Conservation (phyloP, 2,797 vertebrate species). For the Clamator glandarius region DNA sequence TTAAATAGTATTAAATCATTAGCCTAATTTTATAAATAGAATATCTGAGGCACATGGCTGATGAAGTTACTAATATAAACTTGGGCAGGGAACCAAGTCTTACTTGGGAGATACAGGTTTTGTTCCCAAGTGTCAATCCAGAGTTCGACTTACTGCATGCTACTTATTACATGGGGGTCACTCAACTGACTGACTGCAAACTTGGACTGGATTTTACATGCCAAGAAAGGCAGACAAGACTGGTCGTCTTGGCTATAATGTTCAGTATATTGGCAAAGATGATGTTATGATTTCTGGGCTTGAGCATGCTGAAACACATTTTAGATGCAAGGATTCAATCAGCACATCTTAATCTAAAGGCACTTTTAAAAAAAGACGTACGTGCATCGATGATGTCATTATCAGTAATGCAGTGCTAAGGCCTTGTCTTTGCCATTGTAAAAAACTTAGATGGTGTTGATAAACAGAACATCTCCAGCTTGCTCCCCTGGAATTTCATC, state of each 20-base stretch:
- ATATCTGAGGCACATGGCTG: not conserved
- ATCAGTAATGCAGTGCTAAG: not conserved
- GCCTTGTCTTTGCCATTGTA: not conserved
- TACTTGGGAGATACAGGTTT: not conserved
- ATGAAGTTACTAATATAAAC: not conserved
- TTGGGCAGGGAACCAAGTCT: not conserved
- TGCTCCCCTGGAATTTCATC: conserved; percentile 24
- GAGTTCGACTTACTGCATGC: not conserved
- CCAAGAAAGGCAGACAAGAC: not conserved
- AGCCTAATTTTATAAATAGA: not conserved
- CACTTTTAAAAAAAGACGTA: not conserved
- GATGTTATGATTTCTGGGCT: conserved; percentile 17
- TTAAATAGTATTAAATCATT: not conserved
- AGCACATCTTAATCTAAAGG: conserved; percentile 43
- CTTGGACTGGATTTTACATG: not conserved
- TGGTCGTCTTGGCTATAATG: not conserved
- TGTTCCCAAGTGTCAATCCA: not conserved
- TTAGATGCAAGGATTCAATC: conserved; percentile 45
- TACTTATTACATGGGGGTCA: not conserved
- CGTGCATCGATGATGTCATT: conserved; percentile 27
- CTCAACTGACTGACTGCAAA: not conserved
- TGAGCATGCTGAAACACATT: conserved; percentile 39
- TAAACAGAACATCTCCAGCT: conserved; percentile 20
- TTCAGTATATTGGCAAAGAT: conserved; percentile 1
- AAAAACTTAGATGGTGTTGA: conserved; percentile 18